These are phyloP conservation scores for Lycopodina hypogea DNA, from an alignment of 37 sponge, comb jelly and placozoan genomes.

Conservation along the genomic window DNA sequence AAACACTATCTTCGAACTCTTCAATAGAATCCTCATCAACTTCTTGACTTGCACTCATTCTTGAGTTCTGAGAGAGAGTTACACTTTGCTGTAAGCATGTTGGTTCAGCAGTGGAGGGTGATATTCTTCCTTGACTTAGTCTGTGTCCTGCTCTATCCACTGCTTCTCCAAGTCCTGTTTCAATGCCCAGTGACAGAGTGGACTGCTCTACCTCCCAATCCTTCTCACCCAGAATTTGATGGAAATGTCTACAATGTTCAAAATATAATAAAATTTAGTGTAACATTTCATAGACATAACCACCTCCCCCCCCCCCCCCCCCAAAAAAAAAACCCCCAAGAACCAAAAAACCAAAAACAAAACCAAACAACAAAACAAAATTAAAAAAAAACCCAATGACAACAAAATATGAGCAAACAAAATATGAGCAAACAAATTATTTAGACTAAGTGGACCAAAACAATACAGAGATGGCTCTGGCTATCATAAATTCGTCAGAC, in stretches of 20 bases:
- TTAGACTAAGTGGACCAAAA: too few relatives aligned
- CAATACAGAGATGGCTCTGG: too few relatives aligned
- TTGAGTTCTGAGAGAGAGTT: slow-evolving; percentile 21
- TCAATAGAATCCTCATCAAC: slow-evolving; percentile 27
- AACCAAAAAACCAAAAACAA: background rate
- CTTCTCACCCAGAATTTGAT: slow-evolving; percentile 26
- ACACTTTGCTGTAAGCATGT: background rate
- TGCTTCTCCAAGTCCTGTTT: too few relatives aligned
- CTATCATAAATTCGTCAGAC: too few relatives aligned
- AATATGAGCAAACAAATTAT: too few relatives aligned
- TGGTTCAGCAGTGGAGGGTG: background rate
- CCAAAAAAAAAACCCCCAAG: background rate
- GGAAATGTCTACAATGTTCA: background rate
- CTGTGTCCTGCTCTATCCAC: too few relatives aligned
- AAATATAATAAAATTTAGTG: background rate
- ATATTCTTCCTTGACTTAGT: background rate
- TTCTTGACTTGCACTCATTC: background rate
- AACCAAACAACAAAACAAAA: background rate
- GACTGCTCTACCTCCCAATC: background rate
- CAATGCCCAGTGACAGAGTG: background rate
- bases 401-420: too few relatives aligned
- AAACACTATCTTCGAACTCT: slow-evolving; percentile 54
- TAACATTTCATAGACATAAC: background rate
- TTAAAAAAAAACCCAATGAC: too few relatives aligned
- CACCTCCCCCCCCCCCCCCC: background rate